Evolutionary conservation across 2,797 vertebrate species (phyloP), one percentile per base, ranked within the genome.

Genomic region (Hylomyscus alleni): DNA sequence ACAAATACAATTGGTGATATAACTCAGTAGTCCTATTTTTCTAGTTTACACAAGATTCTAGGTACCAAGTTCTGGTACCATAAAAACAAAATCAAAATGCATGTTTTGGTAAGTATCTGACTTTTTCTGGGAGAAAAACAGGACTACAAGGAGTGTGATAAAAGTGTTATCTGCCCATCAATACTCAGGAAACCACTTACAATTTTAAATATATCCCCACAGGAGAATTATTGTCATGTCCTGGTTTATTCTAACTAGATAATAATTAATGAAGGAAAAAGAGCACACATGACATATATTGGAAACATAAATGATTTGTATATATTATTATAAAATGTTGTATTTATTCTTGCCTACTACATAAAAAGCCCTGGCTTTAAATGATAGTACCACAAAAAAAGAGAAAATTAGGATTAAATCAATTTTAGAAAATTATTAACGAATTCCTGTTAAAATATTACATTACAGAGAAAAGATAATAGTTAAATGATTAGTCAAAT

Each of bases 381-480:
- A 14, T 31, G 50, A 52, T 17, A 34, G 47, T 69, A 72, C 20
- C 6, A 86, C 22, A 69, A 37, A 72, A 87, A 69, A 54, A 72
- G 5, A 52, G n/a, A 67, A 90, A 89, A 2, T 93, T 76, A 93
- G 91, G 17, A 56, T 93, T 95, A 89, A 89, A 89, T 83, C 89
- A 91, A 93, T 94, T 95, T 96, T 3, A 86, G 29, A 76, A 87
- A 58, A 22, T 52, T 72, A 37, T 76, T 76, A 80, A 52, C 69
- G 19, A 72, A 31, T 87, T 94, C 20, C n/a, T 94, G 31, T 84
- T 13, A 90, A 96, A 93, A 90, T 24, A 34, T 50, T 24, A 62
- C 15, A 82, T 44, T 56, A 65, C 15, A 72, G 20, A 72, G 87
- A 89, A 88, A 88, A 72, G 2, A 9, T 22, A 96, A 93, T 83